A percentile compares a stretch with the other conserved stretches of the same genome.
Conservation (phyloP, 53 echinoderm and acorn worm species). For the Echinometra lucunter region DNA sequence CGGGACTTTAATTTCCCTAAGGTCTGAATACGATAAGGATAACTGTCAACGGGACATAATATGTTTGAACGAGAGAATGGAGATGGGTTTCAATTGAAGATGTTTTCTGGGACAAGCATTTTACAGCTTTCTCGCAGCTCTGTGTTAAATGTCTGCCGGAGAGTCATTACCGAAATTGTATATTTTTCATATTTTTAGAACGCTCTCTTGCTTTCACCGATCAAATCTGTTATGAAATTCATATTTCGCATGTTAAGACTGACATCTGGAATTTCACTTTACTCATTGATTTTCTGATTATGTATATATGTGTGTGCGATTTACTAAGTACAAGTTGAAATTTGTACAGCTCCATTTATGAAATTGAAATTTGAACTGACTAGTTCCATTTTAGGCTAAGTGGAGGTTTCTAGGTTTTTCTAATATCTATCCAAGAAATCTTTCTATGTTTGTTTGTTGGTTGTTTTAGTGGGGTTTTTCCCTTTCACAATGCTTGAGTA, state of each 20-base stretch:
- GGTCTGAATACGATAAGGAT: background rate
- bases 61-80: background rate
- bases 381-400: too few relatives aligned
- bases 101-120: constrained; percentile 22
- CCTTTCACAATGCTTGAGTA: too few relatives aligned
- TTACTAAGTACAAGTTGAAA: too few relatives aligned
- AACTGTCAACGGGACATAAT: constrained; percentile 36
- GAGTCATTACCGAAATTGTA: background rate
- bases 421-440: too few relatives aligned
- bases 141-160: background rate
- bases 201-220: background rate
- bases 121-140: background rate
- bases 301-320: background rate
- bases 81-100: background rate
- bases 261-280: background rate
- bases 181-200: background rate
- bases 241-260: background rate
- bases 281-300: background rate
- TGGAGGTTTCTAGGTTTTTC: too few relatives aligned
- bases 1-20: constrained; percentile 14
- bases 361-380: too few relatives aligned
- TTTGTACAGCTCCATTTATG: too few relatives aligned
- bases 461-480: too few relatives aligned
- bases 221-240: background rate
- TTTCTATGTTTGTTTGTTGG: too few relatives aligned